phyloP scores from a whole-genome alignment of 2,888 invertebrate genomes.

The Drosophila anomelani region DNA sequence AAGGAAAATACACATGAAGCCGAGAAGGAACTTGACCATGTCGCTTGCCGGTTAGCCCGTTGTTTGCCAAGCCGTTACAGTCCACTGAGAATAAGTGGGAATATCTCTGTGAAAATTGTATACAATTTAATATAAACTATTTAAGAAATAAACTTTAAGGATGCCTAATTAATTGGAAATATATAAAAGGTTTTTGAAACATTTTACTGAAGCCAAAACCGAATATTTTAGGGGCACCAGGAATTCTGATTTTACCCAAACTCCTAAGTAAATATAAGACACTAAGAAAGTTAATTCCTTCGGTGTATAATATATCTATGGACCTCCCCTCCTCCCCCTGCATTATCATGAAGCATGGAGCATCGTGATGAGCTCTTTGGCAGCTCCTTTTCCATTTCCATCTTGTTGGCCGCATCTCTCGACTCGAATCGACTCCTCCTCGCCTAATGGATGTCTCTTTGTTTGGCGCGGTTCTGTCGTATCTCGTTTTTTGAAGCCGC shows the following conservation, averaged over 20 bases:
- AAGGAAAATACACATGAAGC: constrained; percentile 33
- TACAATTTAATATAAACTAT: too few relatives aligned
- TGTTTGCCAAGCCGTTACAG: constrained; percentile 78
- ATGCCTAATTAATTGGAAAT: neutral
- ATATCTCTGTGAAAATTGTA: neutral
- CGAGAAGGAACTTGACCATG: constrained; percentile 76
- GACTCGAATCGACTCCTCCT: constrained; percentile 24
- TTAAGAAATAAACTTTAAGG: too few relatives aligned
- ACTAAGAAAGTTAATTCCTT: neutral
- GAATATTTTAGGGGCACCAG: neutral
- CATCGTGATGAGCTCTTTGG: constrained; percentile 27
- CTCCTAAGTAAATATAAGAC: neutral
- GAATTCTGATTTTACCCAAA: neutral
- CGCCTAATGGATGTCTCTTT: constrained; percentile 63
- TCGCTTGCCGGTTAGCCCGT: constrained; percentile 55
- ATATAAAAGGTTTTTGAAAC: neutral
- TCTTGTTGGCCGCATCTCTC: constrained; percentile 39
- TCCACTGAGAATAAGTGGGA: constrained; percentile 8
- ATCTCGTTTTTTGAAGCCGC: constrained; percentile 75
- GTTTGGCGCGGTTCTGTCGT: constrained; percentile 61
- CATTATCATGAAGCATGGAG: constrained; percentile 15
- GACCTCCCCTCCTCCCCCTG: constrained; percentile 11
- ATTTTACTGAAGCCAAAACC: neutral
- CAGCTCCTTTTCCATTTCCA: constrained; percentile 55
- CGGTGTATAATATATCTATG: constrained; percentile 18